These are phyloP conservation scores for Oconnorella tubifera DNA, from an alignment of 2,888 invertebrate genomes.

Conservation along the genomic window DNA sequence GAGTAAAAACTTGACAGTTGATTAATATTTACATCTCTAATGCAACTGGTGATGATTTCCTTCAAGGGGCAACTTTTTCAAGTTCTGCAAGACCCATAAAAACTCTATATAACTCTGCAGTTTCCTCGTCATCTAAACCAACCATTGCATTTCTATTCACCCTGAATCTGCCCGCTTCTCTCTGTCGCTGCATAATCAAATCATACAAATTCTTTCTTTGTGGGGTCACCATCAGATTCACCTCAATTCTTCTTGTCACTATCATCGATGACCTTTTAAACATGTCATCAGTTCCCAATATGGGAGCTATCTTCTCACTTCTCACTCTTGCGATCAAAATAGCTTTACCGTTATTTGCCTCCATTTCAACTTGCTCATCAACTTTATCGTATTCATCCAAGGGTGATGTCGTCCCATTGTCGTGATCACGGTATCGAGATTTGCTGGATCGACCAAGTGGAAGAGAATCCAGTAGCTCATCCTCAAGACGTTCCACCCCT, in stretches of 20 bases:
- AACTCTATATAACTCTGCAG: background rate
- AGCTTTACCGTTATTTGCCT: slow-evolving; percentile 32
- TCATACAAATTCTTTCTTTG: slow-evolving; percentile 48
- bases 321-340: slow-evolving; percentile 43
- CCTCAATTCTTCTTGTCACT: slow-evolving; percentile 51
- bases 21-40: too few species aligned
- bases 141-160: background rate
- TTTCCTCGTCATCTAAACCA: background rate
- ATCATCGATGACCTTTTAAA: slow-evolving; percentile 53
- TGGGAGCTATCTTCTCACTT: slow-evolving; percentile 50
- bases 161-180: background rate
- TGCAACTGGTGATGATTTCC: too few species aligned
- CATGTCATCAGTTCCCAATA: slow-evolving; percentile 51
- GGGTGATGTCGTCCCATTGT: slow-evolving; percentile 10
- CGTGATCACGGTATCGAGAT: background rate
- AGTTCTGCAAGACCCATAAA: slow-evolving; percentile 2
- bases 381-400: slow-evolving; percentile 37
- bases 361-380: slow-evolving; percentile 37
- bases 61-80: background rate
- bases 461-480: slow-evolving; percentile 31
- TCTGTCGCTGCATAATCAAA: slow-evolving; percentile 39
- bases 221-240: slow-evolving; percentile 50
- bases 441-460: slow-evolving; percentile 21
- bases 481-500: slow-evolving; percentile 37
- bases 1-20: background rate